Percentiles rank a stretch among this genome's conserved stretches.
phyloP scores from a whole-genome alignment of 2,888 invertebrate species.

The Melinaea menophilus region DNA sequence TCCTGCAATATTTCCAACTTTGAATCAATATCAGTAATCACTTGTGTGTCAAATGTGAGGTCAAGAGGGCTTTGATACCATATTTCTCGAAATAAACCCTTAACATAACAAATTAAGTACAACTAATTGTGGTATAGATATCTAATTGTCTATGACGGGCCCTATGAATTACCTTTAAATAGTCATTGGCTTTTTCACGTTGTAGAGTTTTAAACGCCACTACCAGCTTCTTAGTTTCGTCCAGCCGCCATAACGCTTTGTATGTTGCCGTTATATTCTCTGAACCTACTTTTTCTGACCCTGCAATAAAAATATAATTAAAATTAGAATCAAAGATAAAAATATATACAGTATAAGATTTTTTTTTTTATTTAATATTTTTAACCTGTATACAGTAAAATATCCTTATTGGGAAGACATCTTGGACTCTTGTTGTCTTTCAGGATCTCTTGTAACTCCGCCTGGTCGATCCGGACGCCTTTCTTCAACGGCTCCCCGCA shows the following conservation, averaged over 20 bases:
- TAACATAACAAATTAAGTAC: too few relatives aligned
- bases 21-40: background rate
- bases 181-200: constrained; percentile 78
- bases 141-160: too few relatives aligned
- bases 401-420: constrained; percentile 82
- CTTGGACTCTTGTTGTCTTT: constrained; percentile 80
- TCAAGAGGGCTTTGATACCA: too few relatives aligned
- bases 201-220: constrained; percentile 89
- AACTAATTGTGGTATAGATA: too few relatives aligned
- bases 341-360: background rate
- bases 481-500: constrained; percentile 80
- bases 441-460: constrained; percentile 67
- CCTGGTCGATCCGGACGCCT: constrained; percentile 75
- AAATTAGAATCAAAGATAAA: background rate
- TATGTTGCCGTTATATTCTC: constrained; percentile 82
- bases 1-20: constrained; percentile 74
- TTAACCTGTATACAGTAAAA: constrained; percentile 82
- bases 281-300: constrained; percentile 79
- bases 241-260: constrained; percentile 87
- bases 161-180: constrained; percentile 74
- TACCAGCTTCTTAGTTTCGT: constrained; percentile 85
- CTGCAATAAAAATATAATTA: constrained; percentile 45
- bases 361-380: constrained; percentile 16
- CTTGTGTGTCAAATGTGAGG: too few relatives aligned
- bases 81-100: too few relatives aligned